phyloP scores from a whole-genome alignment of 2,888 invertebrate species.

The Flexamia atlantica region DNA sequence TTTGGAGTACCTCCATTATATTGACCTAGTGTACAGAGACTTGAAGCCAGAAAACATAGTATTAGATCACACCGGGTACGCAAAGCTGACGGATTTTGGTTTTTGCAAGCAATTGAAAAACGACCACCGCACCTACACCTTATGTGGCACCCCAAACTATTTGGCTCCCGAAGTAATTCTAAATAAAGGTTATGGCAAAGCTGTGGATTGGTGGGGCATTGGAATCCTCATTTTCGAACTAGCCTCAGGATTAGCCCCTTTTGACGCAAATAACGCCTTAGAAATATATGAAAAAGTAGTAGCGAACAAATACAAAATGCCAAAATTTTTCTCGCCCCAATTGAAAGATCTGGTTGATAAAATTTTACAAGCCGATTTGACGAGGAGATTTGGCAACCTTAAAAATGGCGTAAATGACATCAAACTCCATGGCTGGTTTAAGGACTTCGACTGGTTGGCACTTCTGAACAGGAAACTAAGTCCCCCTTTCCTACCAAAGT shows the following conservation, averaged over 20 bases:
- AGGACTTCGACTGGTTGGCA: slow-evolving; percentile 87
- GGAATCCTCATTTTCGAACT: slow-evolving; percentile 94
- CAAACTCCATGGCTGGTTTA: slow-evolving; percentile 94
- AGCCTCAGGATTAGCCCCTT: slow-evolving; percentile 96
- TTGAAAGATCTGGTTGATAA: slow-evolving; percentile 91
- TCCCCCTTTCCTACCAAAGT: slow-evolving; percentile 80
- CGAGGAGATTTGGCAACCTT: slow-evolving; percentile 90
- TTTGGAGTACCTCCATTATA: slow-evolving; percentile 93
- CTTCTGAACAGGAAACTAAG: slow-evolving; percentile 85
- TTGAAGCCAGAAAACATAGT: slow-evolving; percentile 96
- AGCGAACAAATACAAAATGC: slow-evolving; percentile 91
- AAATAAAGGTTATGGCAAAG: slow-evolving; percentile 93
- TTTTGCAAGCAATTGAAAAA: slow-evolving; percentile 86
- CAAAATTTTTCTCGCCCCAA: slow-evolving; percentile 88
- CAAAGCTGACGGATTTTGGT: slow-evolving; percentile 95
- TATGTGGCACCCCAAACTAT: slow-evolving; percentile 81
- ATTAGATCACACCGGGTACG: slow-evolving; percentile 86
- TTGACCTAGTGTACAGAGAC: slow-evolving; percentile 94
- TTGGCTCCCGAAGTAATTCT: slow-evolving; percentile 78
- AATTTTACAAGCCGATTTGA: slow-evolving; percentile 88
- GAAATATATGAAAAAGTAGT: slow-evolving; percentile 97
- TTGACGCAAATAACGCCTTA: slow-evolving; percentile 94
- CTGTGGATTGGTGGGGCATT: slow-evolving; percentile 98
- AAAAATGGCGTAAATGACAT: slow-evolving; percentile 92
- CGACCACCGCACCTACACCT: slow-evolving; percentile 75